Conservation (phyloP, 2,888 invertebrate genomes). For the Oxycera nigricornis region DNA sequence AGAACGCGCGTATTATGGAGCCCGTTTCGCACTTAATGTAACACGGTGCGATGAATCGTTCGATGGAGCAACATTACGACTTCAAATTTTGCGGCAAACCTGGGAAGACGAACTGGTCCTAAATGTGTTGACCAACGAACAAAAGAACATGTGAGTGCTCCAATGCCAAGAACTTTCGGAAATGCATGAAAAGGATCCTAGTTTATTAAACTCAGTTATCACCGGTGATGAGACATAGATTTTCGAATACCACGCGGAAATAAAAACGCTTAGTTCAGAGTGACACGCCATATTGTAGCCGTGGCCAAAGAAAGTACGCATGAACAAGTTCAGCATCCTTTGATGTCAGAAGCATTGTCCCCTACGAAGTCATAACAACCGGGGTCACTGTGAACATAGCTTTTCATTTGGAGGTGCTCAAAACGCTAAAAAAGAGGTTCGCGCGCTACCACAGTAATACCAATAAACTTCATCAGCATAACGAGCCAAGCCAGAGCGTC, state of each 20-base stretch:
- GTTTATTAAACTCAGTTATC: not conserved
- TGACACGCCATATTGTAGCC: not conserved
- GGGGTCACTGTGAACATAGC: too few species aligned
- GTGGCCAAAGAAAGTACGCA: not conserved
- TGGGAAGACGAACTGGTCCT: not conserved
- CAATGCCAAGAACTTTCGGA: not conserved
- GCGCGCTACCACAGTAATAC: not conserved
- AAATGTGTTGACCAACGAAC: not conserved
- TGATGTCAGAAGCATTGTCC: not conserved
- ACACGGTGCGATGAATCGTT: not conserved
- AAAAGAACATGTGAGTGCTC: too few species aligned
- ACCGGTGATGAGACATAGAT: too few species aligned
- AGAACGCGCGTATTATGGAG: too few species aligned
- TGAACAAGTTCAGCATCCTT: not conserved
- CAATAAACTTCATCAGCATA: not conserved
- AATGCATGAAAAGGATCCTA: not conserved
- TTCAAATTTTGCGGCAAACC: not conserved
- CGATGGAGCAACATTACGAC: not conserved
- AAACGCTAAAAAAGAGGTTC: not conserved
- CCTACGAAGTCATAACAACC: not conserved
- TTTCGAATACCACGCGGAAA: too few species aligned
- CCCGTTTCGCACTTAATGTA: too few species aligned
- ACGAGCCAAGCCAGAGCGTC: not conserved
- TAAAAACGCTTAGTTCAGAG: not conserved
- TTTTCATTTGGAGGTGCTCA: not conserved